Conservation (phyloP, 2,113 vertebrate species). For the Struthidea cinerea region DNA sequence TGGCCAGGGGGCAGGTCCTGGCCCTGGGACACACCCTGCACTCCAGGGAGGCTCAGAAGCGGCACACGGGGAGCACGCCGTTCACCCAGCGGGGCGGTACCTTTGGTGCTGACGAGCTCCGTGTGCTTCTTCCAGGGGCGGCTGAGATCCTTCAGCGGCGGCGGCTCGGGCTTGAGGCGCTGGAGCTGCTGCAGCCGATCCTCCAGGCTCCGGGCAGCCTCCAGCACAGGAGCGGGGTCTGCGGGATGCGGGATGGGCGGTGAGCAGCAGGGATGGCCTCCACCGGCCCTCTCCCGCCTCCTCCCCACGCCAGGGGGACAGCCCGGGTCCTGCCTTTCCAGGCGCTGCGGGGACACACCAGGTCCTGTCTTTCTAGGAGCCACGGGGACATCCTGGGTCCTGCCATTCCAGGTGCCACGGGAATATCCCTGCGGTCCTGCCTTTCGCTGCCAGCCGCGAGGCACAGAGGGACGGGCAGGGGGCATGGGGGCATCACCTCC, state of each 20-base stretch:
- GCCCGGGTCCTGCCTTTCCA: rapidly evolving
- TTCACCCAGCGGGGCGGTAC: constrained; percentile 4
- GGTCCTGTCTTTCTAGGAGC: background rate
- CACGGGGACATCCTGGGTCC: background rate
- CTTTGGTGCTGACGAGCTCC: constrained; percentile 78
- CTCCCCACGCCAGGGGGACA: background rate
- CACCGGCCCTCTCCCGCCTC: background rate
- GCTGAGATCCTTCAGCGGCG: constrained; percentile 76
- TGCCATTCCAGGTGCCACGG: background rate
- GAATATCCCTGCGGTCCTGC: rapidly evolving
- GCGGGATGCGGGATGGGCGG: background rate
- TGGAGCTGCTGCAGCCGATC: constrained; percentile 85
- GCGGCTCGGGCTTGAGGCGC: constrained; percentile 73
- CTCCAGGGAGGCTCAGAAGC: background rate
- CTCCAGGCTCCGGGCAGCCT: constrained; percentile 84
- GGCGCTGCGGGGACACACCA: rapidly evolving
- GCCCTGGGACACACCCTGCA: background rate
- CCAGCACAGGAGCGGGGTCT: constrained; percentile 88
- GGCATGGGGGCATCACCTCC: background rate
- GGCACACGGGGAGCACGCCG: background rate
- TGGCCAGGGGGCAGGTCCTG: background rate
- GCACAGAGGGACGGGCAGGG: background rate
- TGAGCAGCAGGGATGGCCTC: background rate
- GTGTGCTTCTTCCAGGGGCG: constrained; percentile 82
- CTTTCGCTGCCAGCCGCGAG: background rate